Base-by-base conservation (phyloP, 2,888 invertebrate genomes). In the Didymodactylos carnosus region DNA sequence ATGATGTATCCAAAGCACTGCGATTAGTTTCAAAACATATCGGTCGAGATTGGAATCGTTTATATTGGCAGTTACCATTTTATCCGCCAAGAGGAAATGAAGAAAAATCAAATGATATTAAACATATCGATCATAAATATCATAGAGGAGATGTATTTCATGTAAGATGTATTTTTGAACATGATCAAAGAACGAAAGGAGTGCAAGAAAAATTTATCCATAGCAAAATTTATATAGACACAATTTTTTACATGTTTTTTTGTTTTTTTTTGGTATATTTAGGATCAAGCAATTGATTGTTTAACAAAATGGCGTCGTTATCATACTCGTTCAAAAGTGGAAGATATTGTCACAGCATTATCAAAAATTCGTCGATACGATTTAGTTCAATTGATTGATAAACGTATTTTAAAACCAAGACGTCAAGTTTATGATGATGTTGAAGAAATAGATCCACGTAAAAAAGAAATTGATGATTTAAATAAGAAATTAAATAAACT, bases 241-340 rank as follows among this genome's bases (percentile, higher is more conserved):
- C n/a, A n/a, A n/a, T n/a, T 49, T 23, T 23, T 4, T 46, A 8
- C 29, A n/a, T 19, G 16, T n/a, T 8, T 1, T 29, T 7, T 27
- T 29, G 6, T 16, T 53, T 27, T 10, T 16, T 19, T 29, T 3
- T 27, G 13, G 19, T 62, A 7, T 62, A 39, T 40, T 39, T 39
- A 73, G 69, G 73, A 69, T 13, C 23, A 69, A 46, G 69, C 73
- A 16, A 14, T 19, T 23, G 46, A 39, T 69, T 10, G 70, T 7
- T 49, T 73, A 25, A 13, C 40, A 8, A 73, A 73, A 73, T 73
- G 73, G 73, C 69, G 70, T 39, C 43, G 73, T 27, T 39, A 51
- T 49, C 43, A 73, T 70, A 39, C 69, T 11, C 46, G 73, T 8
- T 46, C 73, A 25, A 69, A 69, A 40, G 39, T 73, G 29, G 40